Evolutionary conservation across 2,888 invertebrate species (phyloP), one percentile per base, ranked within the genome.

Genomic region (Seladonia tumulorum): DNA sequence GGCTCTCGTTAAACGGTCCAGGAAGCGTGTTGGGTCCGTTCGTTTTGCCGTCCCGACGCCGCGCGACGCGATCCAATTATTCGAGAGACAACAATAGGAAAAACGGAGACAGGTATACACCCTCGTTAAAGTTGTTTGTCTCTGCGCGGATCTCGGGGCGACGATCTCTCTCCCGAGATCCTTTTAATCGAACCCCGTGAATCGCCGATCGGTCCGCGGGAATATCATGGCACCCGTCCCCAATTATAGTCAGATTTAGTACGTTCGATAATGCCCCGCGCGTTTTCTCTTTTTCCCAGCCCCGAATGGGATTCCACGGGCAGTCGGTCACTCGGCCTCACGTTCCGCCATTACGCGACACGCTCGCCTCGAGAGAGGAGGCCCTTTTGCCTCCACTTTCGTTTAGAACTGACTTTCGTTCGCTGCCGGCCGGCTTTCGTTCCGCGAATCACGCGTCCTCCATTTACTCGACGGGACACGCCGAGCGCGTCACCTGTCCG

Each of bases 261-360:
- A 75, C 78, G 53, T 81, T 77, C 74, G 82, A 84, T 90, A 90
- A 90, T 8, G 35, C 60, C 8, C n/a, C n/a, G n/a, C n/a, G 35
- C 16, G 60, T 73, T 86, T 79, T 86, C 86, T 81, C 76, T 72
- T 87, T 87, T 83, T 83, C 74, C 45, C 45, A n/a, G 57, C 63
- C 60, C 47, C 49, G 76, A 79, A 76, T 39, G 71, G 81, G 72
- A 88, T 81, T 76, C 83, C 63, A 16, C 68, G 73, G 57, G 25
- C 72, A 81, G 60, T 84, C 79, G 83, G 83, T 85, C 82, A 85
- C 75, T 90, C 74, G 83, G 71, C 12, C 83, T 79, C 87, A 79
- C 68, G 70, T 66, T 16, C 70, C 53, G n/a, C 18, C 39, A 29
- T 53, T 39, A 68, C 75, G 53, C 82, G 79, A 77, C 79, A 71